Conservation (phyloP, 2,797 vertebrate genomes). For the Margarornis squamiger region DNA sequence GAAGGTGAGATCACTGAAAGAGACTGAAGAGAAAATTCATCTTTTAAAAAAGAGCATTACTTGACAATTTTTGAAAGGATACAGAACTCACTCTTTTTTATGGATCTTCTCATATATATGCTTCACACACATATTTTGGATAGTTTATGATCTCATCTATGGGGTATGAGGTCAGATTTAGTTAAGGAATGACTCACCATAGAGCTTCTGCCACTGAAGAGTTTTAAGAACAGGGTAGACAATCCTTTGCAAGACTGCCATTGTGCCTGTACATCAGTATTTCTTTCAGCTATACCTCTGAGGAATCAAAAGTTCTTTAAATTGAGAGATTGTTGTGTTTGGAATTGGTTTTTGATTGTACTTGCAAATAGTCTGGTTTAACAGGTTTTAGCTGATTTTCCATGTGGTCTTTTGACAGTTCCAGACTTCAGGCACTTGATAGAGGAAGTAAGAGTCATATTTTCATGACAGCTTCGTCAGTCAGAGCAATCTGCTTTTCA, state of each 20-base stretch:
- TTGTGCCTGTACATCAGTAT: not conserved
- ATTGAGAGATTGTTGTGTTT: not conserved
- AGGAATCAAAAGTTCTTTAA: not conserved
- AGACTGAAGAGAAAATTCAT: not conserved
- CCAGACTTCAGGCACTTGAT: not conserved
- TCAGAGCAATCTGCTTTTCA: not conserved
- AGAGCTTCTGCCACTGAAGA: not conserved
- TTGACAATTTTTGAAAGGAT: not conserved
- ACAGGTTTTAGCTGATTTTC: not conserved
- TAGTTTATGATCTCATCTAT: not conserved
- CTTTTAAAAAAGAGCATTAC: accelerated
- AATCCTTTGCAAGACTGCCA: not conserved
- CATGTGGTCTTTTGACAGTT: not conserved
- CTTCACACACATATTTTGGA: not conserved
- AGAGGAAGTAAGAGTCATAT: not conserved
- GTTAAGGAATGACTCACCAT: not conserved
- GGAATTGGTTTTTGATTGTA: not conserved
- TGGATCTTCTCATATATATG: not conserved
- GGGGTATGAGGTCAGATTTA: not conserved
- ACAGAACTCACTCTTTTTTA: accelerated
- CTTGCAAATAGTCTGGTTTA: not conserved
- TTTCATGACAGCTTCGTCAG: not conserved
- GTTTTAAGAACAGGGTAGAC: not conserved
- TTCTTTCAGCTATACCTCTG: not conserved
- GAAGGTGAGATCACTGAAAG: not conserved